Evolutionary conservation across 2,797 vertebrate genomes (phyloP).

Genomic region (Peromyscus attwateri): DNA sequence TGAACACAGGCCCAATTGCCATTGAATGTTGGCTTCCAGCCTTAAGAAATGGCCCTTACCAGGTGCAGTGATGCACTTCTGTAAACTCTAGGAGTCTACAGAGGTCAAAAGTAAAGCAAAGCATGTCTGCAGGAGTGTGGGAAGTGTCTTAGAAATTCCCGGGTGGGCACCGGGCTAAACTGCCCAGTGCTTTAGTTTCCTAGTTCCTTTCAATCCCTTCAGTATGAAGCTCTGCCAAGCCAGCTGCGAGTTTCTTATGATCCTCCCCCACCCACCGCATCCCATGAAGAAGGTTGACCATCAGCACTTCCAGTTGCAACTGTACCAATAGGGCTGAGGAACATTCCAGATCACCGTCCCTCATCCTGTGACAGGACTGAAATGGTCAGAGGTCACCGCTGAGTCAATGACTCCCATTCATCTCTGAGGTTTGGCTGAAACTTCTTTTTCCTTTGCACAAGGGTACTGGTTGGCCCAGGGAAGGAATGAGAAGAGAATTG

Average conservation of each 20-base stretch:
- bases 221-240: neutral
- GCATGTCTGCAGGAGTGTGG: too few relatives aligned
- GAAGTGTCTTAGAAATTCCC: neutral
- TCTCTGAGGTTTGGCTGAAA: neutral
- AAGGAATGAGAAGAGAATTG: neutral
- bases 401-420: neutral
- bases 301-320: neutral
- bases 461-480: neutral
- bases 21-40: neutral
- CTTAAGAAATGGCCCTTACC: neutral
- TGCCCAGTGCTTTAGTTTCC: neutral
- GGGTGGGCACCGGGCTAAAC: neutral
- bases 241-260: neutral
- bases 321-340: neutral
- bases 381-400: neutral
- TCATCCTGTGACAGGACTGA: neutral
- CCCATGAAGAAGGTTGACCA: neutral
- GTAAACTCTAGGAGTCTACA: too few relatives aligned
- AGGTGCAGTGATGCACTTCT: neutral
- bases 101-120: neutral
- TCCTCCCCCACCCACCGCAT: too few relatives aligned
- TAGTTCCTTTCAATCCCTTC: neutral
- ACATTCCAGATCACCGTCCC: neutral
- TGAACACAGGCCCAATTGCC: neutral
- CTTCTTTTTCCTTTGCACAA: neutral